A percentile compares a stretch with the other conserved stretches of the same genome.
These are phyloP conservation scores for Lithobates pipiens DNA, from an alignment of 2,797 vertebrate genomes.

Conservation along the genomic window DNA sequence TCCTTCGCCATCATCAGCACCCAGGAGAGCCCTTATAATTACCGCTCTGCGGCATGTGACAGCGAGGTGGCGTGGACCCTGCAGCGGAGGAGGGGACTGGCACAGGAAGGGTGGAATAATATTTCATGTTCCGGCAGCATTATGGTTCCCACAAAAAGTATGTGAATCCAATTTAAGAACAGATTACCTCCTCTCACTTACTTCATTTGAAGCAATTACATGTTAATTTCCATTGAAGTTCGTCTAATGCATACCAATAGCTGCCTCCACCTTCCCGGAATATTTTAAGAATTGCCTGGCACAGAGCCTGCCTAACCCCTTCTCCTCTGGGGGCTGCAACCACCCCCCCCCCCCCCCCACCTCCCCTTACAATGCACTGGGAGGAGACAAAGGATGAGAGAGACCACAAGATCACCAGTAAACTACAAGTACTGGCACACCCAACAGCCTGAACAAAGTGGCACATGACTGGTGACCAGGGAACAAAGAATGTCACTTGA, in stretches of 20 bases:
- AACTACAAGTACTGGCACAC: too few species aligned
- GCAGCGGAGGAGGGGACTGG: not conserved
- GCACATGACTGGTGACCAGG: too few species aligned
- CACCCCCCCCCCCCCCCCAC: not conserved
- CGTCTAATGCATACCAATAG: slow-evolving; percentile 87
- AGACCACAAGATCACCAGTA: too few species aligned
- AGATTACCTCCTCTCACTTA: slow-evolving; percentile 88
- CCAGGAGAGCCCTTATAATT: not conserved
- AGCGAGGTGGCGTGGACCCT: too few species aligned
- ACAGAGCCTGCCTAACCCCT: slow-evolving; percentile 25
- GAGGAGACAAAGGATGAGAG: too few species aligned
- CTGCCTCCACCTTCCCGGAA: slow-evolving; percentile 84
- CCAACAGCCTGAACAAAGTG: too few species aligned
- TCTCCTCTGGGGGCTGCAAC: not conserved
- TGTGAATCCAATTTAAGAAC: slow-evolving; percentile 88
- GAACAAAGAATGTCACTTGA: too few species aligned
- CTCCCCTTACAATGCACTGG: not conserved
- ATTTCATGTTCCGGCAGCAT: slow-evolving; percentile 86
- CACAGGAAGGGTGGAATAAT: slow-evolving; percentile 72
- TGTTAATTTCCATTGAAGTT: slow-evolving; percentile 88
- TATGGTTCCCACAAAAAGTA: slow-evolving; percentile 86
- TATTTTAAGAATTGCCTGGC: slow-evolving; percentile 72
- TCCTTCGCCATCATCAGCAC: not conserved
- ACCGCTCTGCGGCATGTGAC: too few species aligned
- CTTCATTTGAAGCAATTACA: slow-evolving; percentile 89